Base-by-base conservation (phyloP, 2,797 vertebrate species). In the Echeneis naucrates region DNA sequence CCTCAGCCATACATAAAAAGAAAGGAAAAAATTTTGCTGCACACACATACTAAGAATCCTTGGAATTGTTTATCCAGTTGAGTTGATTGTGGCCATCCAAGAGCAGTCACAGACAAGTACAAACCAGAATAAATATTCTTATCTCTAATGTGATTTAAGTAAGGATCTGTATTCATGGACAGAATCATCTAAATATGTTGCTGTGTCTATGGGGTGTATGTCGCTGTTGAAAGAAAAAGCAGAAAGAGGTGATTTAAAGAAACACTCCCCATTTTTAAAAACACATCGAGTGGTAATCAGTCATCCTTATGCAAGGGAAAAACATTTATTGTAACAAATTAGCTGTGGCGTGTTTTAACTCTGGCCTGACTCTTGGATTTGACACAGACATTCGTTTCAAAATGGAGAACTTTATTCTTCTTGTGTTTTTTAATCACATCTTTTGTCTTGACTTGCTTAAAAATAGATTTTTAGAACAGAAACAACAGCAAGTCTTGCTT, bases 331-430 rank as follows among this genome's bases (percentile, higher is more conserved):
- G 13, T 30, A 30, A 72, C 30, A 63, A 11, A 48, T 21, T 8
- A 16, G 8, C 23, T 64, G 21, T 50, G 2, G 12, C 7, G 1
- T 37, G 23, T 59, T 72, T 54, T 58, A 33, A 53, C 14, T 64
- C 17, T 35, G 51, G 19, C 7, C 19, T 57, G 42, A 27, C 9
- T 56, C 26, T 24, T 53, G n/a, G n/a, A n/a, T 64, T 10, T 47
- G 12, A 42, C 44, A 61, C 52, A 6, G 47, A 50, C 58, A 64
- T 47, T 45, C 73, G 38, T 63, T 57, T 47, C 58, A 57, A 42
- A 51, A 52, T 48, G 50, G 44, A 73, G 37, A 75, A 19, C 38
- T 48, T 71, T 68, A 53, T 56, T 68, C 30, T 55, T 56, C 48
- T 55, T 68, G 6, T 30, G n/a, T n/a, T n/a, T n/a, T n/a, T n/a